A percentile compares a stretch with the other conserved stretches of the same genome.
Conservation (phyloP, 2,888 invertebrate species). For the Cheiracanthium punctorium region DNA sequence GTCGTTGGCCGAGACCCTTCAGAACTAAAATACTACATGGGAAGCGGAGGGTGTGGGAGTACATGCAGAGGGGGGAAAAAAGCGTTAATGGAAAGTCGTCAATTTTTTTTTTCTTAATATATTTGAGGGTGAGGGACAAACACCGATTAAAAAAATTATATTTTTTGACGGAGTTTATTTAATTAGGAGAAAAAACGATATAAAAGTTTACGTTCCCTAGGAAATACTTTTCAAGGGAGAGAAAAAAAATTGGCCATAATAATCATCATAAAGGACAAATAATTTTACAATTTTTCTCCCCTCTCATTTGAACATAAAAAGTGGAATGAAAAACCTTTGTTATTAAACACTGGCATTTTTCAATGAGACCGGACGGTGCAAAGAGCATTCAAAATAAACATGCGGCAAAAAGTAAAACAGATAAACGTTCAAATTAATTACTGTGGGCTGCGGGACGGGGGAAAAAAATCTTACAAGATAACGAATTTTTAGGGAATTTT, state of each 20-base stretch:
- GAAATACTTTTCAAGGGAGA: conserved; percentile 44
- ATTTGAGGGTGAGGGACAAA: conserved; percentile 49
- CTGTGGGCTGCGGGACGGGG: neutral
- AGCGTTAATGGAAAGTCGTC: conserved; percentile 68
- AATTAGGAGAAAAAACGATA: conserved; percentile 68
- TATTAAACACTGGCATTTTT: conserved; percentile 44
- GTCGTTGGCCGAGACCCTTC: conserved; percentile 57
- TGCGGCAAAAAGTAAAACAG: neutral
- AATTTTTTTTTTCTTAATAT: conserved; percentile 51
- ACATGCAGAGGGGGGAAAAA: conserved; percentile 15
- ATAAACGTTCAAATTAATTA: conserved; percentile 12
- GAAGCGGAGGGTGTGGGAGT: conserved; percentile 17
- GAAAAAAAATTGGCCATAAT: conserved; percentile 59
- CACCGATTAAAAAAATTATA: conserved; percentile 62
- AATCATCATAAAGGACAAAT: conserved; percentile 70
- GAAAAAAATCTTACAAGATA: neutral
- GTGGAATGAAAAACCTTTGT: conserved; percentile 59
- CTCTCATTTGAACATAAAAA: conserved; percentile 61
- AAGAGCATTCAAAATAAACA: conserved; percentile 43
- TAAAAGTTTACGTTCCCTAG: conserved; percentile 68
- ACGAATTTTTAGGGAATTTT: conserved; percentile 3
- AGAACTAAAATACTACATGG: conserved; percentile 65
- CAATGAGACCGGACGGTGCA: conserved; percentile 7
- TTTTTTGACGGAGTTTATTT: conserved; percentile 66
- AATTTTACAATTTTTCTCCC: conserved; percentile 60